Base-by-base conservation (phyloP, 2,888 invertebrate genomes). In the Papilio protenor region DNA sequence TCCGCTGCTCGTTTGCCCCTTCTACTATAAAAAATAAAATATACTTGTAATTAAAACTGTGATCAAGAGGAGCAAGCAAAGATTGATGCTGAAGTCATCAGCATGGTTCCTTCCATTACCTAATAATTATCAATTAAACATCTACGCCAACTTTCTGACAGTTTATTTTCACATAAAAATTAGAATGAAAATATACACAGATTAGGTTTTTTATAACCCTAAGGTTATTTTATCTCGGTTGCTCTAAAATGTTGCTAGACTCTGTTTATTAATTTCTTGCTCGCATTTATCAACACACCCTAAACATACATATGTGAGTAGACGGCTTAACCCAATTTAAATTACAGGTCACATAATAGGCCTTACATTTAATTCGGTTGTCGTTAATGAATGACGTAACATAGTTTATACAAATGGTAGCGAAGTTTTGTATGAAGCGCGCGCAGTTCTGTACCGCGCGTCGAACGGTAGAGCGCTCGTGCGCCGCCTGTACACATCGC, bases 371-470 rank as follows among this genome's bases (percentile, higher is more conserved):
- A 83, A 84, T 85, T 84, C 79, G 81, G 79, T 79, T 81, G 79
- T 76, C 80, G 80, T 83, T 85, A 84, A 85, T 82, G 81, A 81
- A 81, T 86, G 86, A 86, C 85, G 86, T 83, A 85, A 86, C 80
- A 76, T 78, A 77, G 79, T 81, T 76, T 79, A 80, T 75, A 77
- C 71, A 74, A 72, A 74, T 69, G 77, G 80, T 82, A 85, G 86
- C 86, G 84, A 85, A 82, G 80, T 79, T 83, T 83, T 74, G 78
- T 82, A 81, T 74, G 79, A 81, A 84, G 83, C 85, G 87, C 85
- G 87, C 88, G 83, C 87, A 85, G 90, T 86, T 84, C 84, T 86
- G 87, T 87, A 88, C 88, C 87, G 88, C 85, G 85, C 85, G 79
- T 80, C 81, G 84, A 81, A 81, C 82, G 84, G 86, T 83, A 85